Conservation (phyloP, 2,113 vertebrate genomes). For the Misgurnus anguillicaudatus region DNA sequence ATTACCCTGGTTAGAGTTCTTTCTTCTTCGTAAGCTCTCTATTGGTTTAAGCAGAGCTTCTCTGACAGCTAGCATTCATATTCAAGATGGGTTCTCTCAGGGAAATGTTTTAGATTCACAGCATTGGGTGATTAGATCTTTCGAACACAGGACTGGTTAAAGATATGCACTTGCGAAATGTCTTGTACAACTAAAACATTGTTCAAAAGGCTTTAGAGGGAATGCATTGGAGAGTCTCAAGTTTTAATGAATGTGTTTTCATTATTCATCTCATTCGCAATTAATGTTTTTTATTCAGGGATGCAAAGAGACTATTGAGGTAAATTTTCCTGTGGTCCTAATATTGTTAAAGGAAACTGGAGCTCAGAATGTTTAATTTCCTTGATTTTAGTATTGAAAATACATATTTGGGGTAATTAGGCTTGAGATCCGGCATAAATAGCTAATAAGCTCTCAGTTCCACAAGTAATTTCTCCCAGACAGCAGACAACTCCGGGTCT, state of each 20-base stretch:
- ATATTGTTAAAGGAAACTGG: neutral
- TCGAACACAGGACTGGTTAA: neutral
- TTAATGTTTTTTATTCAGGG: neutral
- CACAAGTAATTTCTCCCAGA: neutral
- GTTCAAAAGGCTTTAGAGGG: constrained; percentile 19
- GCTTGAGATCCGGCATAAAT: neutral
- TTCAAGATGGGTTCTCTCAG: constrained; percentile 18
- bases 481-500: too few species aligned
- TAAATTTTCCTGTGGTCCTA: neutral
- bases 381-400: neutral
- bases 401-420: neutral
- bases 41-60: constrained; percentile 32
- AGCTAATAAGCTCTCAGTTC: neutral
- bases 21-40: constrained; percentile 42
- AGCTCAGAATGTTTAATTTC: neutral
- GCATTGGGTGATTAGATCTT: constrained; percentile 25
- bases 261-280: neutral
- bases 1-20: constrained; percentile 53
- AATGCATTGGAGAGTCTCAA: constrained; percentile 45
- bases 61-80: constrained; percentile 48
- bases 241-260: constrained; percentile 38
- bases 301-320: too few species aligned
- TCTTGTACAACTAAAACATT: constrained; percentile 19
- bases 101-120: constrained; percentile 24
- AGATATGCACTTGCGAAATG: constrained; percentile 14